Evolutionary conservation across 2,113 vertebrate genomes (phyloP).

Genomic region (Zosterops hypoxanthus): DNA sequence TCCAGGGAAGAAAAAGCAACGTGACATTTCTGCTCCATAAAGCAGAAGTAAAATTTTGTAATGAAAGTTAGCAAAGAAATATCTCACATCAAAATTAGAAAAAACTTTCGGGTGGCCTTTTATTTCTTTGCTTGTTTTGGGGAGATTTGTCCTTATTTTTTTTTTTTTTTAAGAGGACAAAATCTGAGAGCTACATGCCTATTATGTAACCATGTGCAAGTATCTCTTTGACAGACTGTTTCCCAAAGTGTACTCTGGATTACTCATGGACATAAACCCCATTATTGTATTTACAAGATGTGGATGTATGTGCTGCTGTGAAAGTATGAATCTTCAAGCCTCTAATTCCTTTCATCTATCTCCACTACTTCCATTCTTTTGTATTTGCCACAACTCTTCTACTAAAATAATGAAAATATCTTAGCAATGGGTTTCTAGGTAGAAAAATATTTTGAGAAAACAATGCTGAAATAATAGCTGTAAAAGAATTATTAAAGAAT

Average conservation of each 20-base stretch:
- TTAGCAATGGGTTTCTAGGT: not conserved
- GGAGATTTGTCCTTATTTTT: accelerated
- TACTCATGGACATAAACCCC: not conserved
- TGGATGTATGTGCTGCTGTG: not conserved
- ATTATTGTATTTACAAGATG: not conserved
- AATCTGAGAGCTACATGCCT: not conserved
- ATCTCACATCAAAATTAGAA: not conserved
- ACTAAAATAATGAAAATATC: not conserved
- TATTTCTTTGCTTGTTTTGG: not conserved
- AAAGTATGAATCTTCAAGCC: not conserved
- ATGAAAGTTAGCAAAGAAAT: not conserved
- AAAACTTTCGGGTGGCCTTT: not conserved
- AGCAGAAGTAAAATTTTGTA: not conserved
- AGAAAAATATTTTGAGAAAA: not conserved
- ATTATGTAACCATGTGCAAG: not conserved
- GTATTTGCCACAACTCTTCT: not conserved
- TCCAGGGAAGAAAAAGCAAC: not conserved
- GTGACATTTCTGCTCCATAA: not conserved
- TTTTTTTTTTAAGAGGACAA: not conserved
- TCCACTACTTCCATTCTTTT: not conserved
- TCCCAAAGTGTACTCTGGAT: not conserved
- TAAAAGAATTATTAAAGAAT: not conserved
- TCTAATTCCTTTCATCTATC: not conserved
- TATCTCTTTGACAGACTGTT: not conserved
- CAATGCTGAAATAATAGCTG: not conserved